Evolutionary conservation across 2,113 vertebrate genomes (phyloP), one percentile per base, ranked within the genome.

Genomic region (Lycocorax pyrrhopterus): DNA sequence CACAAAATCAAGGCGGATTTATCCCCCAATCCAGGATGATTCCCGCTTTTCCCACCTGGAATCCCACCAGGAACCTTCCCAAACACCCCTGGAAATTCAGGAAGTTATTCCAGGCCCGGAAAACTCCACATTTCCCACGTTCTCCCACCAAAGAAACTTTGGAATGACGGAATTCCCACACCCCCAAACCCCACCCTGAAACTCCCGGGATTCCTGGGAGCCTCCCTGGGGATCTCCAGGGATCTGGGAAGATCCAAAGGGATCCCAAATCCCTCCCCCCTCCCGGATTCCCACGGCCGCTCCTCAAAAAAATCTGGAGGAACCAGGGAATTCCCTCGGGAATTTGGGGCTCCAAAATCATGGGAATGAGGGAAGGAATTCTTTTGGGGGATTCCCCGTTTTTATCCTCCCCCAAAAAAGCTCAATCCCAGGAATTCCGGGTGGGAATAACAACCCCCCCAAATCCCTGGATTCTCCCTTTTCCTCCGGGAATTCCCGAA

Each of bases 151-250:
- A 16, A 26, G 63, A 6, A n/a, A 13, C 14, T 58, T 7, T 7
- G 7, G 1, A 4, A 33, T 0, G 10, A 6, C 0, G 4, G 22
- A 51, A 13, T 15, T 49, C 44, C 55, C 49, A 8, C 49, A 19
- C 4, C 52, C 80, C 3, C 55, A 10, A 12, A 29, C 12, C 27
- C 27, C 60, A 5, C 37, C 41, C 12, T 3, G 12, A 2, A 30
- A 41, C 29, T 41, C 60, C 26, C 12, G 60, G 37, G 25, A 27
- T 35, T 59, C 15, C 15, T 16, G n/a, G 58, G 26, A 60, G 25
- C 60, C 37, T 20, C 37, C 60, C 60, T 3, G 26, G 59, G 25
- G 25, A 19, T 13, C 59, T 60, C 11, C 35, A 27, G 59, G 26
- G 26, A 39, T 41, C 37, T 14, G 60, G 26, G 27, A 63, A 63